Evolutionary conservation across 1,140 invertebrate genomes (phyloP).

Genomic region (Hydropsyche tenuis): DNA sequence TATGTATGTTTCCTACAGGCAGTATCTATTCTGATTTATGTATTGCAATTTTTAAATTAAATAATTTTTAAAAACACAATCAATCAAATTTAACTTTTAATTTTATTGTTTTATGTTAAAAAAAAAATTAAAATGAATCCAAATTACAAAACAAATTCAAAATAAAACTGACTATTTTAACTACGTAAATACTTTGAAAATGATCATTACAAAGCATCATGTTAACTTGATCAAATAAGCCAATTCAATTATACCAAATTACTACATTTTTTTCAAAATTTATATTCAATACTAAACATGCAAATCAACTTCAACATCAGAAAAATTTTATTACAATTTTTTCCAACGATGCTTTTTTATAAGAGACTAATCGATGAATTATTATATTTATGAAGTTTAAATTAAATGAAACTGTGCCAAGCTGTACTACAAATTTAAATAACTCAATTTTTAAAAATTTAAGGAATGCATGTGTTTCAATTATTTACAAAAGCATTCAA

Average conservation of each 20-base stretch:
- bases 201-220: background rate
- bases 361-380: background rate
- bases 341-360: too few relatives aligned
- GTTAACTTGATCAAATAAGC: conserved; percentile 7
- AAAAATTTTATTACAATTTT: too few relatives aligned
- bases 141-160: background rate
- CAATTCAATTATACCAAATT: conserved; percentile 6
- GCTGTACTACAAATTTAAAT: background rate
- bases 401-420: conserved; percentile 10
- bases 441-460: too few relatives aligned
- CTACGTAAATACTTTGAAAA: background rate
- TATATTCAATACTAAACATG: too few relatives aligned
- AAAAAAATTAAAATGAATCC: too few relatives aligned
- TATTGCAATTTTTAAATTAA: too few relatives aligned
- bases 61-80: too few relatives aligned
- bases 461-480: too few relatives aligned
- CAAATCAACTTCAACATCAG: too few relatives aligned
- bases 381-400: conserved; percentile 5
- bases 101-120: background rate
- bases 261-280: background rate
- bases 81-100: too few relatives aligned
- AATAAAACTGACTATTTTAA: background rate
- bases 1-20: too few relatives aligned
- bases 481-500: conserved; percentile 14
- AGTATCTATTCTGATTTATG: too few relatives aligned